Conservation (phyloP, 2,888 invertebrate genomes). For the Tanytarsus gracilentus region DNA sequence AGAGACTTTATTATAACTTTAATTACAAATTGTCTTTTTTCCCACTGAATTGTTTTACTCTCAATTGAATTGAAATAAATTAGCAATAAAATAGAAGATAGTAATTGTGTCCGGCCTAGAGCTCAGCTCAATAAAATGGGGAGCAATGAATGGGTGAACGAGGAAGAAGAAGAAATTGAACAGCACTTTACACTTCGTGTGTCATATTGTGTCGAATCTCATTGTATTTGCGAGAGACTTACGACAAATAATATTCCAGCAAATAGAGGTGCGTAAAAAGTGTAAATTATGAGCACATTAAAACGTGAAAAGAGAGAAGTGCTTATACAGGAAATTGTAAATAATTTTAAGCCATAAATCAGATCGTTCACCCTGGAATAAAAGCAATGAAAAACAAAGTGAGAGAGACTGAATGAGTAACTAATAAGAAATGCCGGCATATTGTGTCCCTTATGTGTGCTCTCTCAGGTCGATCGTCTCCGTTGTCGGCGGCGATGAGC, state of each 20-base stretch:
- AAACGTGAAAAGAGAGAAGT: too few species aligned
- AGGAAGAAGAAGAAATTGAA: background rate
- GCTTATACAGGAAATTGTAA: constrained; percentile 11
- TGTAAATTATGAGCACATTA: background rate
- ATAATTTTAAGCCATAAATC: constrained; percentile 10
- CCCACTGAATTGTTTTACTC: too few species aligned
- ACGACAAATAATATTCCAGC: background rate
- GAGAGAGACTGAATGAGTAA: background rate
- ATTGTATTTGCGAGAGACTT: background rate
- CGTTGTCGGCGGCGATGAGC: background rate
- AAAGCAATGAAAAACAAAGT: background rate
- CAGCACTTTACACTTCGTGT: constrained; percentile 7
- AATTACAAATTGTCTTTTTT: too few species aligned
- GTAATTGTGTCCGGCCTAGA: too few species aligned
- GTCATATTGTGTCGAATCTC: background rate
- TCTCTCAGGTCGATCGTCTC: background rate
- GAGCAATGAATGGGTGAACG: background rate
- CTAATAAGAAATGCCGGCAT: background rate
- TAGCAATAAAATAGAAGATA: too few species aligned
- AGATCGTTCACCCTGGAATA: constrained; percentile 7
- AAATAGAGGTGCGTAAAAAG: constrained; percentile 12
- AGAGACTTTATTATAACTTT: too few species aligned
- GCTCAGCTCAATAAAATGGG: background rate
- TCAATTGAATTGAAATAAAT: too few species aligned
- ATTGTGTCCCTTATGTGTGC: background rate